Base-by-base conservation (phyloP, 2,888 invertebrate genomes). In the Eristalis intricaria region DNA sequence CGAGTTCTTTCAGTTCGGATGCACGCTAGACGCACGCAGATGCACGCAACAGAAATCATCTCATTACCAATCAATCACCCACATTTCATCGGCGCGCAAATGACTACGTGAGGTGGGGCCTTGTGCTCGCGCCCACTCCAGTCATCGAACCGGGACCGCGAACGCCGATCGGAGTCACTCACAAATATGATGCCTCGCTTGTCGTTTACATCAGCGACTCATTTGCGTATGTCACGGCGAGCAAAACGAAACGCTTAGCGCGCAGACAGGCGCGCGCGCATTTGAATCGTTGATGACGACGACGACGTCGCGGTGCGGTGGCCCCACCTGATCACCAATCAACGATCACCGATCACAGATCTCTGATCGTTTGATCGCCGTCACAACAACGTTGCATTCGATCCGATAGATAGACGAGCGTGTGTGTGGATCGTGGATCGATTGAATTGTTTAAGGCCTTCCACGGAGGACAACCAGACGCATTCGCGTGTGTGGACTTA, bases 211-310 rank as follows among this genome's bases (percentile, higher is more conserved):
- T 86, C 79, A 64, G 40, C 84, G 80, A 66, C 68, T 80, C 76
- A 87, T 87, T 87, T 87, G 84, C 87, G 84, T 87, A 80, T 79
- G 87, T 87, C 87, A 80, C 82, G 75, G 74, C 74, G 74, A 75
- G 74, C 86, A 86, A 82, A 86, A 75, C 82, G 73, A 22, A 81
- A 73, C 81, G 84, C 61, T 84, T 84, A 50, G 71, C 76, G 76
- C 69, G 75, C 71, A 84, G 87, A 87, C 79, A 80, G 70, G 65
- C 79, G 75, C 84, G 79, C 87, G 79, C 75, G 68, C 84, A 87
- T 87, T 87, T 68, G 75, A 87, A 87, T 87, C 29, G 75, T 43
- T 84, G 84, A 79, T 75, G 74, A 71, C 61, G 77, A 64, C 60
- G 26, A 75, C 58, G 68, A 1, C 32, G 5, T 1, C 32, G 32